Evolutionary conservation across 2,797 vertebrate genomes (phyloP).

Genomic region (Petrocephalus schoutedeni): DNA sequence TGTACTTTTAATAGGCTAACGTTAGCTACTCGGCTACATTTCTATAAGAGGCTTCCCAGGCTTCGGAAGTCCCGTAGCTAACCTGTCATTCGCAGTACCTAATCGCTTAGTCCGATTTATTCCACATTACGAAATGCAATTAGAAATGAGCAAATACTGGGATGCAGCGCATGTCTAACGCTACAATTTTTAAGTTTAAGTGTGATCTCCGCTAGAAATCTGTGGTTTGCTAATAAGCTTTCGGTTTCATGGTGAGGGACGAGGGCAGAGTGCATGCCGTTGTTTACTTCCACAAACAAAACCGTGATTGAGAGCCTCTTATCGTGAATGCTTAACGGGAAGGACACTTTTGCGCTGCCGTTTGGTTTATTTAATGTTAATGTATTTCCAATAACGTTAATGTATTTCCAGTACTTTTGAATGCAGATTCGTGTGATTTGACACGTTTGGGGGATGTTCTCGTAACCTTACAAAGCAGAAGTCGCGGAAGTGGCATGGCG

Average conservation of each 20-base stretch:
- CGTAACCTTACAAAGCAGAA: neutral
- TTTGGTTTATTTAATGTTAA: neutral
- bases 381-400: neutral
- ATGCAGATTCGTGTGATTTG: neutral
- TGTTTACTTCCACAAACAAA: neutral
- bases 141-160: neutral
- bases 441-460: neutral
- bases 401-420: neutral
- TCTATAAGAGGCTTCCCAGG: neutral
- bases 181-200: neutral
- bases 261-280: neutral
- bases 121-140: neutral
- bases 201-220: neutral
- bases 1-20: neutral
- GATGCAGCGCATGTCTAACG: neutral
- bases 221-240: neutral
- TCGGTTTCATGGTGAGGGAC: neutral
- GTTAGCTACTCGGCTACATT: neutral
- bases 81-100: neutral
- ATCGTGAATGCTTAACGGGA: neutral
- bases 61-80: neutral
- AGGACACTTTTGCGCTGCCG: neutral
- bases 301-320: neutral
- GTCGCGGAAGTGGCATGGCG: neutral
- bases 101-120: neutral